A percentile compares a stretch with the other conserved stretches of the same genome.
Conservation (phyloP, 2,888 invertebrate genomes). For the Hirtodrosophila trivittata region DNA sequence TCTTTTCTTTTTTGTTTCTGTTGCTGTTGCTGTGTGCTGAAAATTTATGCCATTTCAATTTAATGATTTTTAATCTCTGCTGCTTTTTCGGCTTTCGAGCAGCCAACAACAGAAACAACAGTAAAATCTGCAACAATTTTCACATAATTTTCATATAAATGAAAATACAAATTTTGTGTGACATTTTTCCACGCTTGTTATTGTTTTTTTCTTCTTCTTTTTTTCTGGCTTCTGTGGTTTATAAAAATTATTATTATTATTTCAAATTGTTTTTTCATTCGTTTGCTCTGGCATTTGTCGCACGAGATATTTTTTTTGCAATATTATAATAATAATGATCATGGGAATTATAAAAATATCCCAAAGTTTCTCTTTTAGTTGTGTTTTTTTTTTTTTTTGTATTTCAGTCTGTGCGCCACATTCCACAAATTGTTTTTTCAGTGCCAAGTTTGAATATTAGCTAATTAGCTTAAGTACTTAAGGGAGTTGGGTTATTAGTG, state of each 20-base stretch:
- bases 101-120: neutral
- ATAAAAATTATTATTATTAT: slow-evolving; percentile 20
- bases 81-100: slow-evolving; percentile 26
- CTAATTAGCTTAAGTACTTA: slow-evolving; percentile 25
- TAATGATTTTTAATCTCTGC: slow-evolving; percentile 49
- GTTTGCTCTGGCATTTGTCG: slow-evolving; percentile 67
- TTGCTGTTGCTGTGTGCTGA: slow-evolving; percentile 12
- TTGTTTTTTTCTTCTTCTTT: slow-evolving; percentile 24
- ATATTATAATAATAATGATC: slow-evolving; percentile 40
- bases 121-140: slow-evolving; percentile 23
- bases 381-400: slow-evolving; percentile 23
- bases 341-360: slow-evolving; percentile 59
- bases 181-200: slow-evolving; percentile 45
- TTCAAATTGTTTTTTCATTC: slow-evolving; percentile 25
- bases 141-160: slow-evolving; percentile 37
- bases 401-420: slow-evolving; percentile 29
- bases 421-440: slow-evolving; percentile 55
- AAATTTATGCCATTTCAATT: slow-evolving; percentile 44
- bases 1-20: slow-evolving; percentile 18
- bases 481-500: slow-evolving; percentile 2
- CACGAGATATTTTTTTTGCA: slow-evolving; percentile 64
- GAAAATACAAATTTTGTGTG: slow-evolving; percentile 36
- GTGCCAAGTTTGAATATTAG: slow-evolving; percentile 16
- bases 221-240: slow-evolving; percentile 3
- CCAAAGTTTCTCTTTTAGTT: slow-evolving; percentile 33